Percentiles rank a stretch among this genome's conserved stretches.
Evolutionary conservation across 2,888 invertebrate species (phyloP).

Genomic region (Chrysotoxum bicinctum): DNA sequence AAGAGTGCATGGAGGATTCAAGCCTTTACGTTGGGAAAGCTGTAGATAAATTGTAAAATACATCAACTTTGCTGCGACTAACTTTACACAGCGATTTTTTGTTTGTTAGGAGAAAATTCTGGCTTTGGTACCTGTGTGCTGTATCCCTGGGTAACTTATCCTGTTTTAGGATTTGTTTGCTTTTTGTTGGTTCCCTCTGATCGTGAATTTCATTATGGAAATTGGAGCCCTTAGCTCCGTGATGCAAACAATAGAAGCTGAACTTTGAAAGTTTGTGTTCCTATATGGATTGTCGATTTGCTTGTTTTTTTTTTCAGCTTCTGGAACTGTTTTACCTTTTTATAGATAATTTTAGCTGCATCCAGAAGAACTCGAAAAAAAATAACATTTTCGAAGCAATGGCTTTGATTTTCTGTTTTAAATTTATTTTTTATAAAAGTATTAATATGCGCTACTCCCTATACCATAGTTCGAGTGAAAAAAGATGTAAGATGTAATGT

Average conservation of each 20-base stretch:
- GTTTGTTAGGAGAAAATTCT: background rate
- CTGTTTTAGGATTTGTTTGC: background rate
- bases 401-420: too few relatives aligned
- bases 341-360: too few relatives aligned
- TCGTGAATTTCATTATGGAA: constrained; percentile 25
- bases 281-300: too few relatives aligned
- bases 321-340: too few relatives aligned
- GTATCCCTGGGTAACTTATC: constrained; percentile 16
- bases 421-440: too few relatives aligned
- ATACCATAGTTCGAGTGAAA: too few relatives aligned
- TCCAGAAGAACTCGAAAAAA: too few relatives aligned
- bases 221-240: background rate
- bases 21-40: background rate
- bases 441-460: too few relatives aligned
- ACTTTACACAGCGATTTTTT: background rate
- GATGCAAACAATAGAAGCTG: constrained; percentile 19
- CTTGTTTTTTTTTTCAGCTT: too few relatives aligned
- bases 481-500: too few relatives aligned
- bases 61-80: background rate
- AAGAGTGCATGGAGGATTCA: background rate
- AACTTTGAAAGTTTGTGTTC: background rate
- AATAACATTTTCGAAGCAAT: too few relatives aligned
- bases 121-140: background rate
- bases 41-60: constrained; percentile 17
- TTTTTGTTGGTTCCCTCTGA: constrained; percentile 3